phyloP scores from a whole-genome alignment of 2,797 vertebrate species.

The Eulemur albifrons region DNA sequence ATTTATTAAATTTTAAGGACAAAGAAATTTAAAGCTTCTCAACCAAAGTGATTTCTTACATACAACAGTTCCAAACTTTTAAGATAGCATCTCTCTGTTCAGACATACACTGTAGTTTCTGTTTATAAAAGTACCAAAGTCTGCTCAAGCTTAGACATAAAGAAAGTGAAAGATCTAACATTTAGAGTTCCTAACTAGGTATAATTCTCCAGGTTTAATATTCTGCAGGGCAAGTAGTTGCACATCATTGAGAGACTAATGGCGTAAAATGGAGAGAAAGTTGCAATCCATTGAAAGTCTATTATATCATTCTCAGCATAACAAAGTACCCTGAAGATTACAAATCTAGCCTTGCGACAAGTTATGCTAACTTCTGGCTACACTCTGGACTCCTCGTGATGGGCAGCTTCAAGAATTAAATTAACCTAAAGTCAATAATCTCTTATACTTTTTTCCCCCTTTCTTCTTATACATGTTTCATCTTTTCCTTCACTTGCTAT shows the following conservation, averaged over 20 bases:
- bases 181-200: conserved; percentile 46
- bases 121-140: neutral
- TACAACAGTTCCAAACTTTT: neutral
- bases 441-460: neutral
- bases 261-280: conserved; percentile 24
- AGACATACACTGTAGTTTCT: neutral
- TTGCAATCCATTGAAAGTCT: conserved; percentile 44
- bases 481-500: neutral
- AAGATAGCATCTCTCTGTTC: neutral
- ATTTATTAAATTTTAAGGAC: neutral
- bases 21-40: neutral
- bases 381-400: neutral
- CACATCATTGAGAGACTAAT: conserved; percentile 64
- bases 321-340: conserved; percentile 4
- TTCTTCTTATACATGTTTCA: neutral
- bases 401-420: conserved; percentile 28
- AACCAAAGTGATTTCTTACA: neutral
- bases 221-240: conserved; percentile 51
- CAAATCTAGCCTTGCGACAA: conserved; percentile 9
- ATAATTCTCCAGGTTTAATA: conserved; percentile 49
- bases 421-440: conserved; percentile 1
- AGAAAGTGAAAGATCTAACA: conserved; percentile 7
- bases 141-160: conserved; percentile 28
- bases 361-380: neutral
- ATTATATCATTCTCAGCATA: conserved; percentile 37